Evolutionary conservation across 2,888 invertebrate species (phyloP).

Genomic region (Nebria brevicollis): DNA sequence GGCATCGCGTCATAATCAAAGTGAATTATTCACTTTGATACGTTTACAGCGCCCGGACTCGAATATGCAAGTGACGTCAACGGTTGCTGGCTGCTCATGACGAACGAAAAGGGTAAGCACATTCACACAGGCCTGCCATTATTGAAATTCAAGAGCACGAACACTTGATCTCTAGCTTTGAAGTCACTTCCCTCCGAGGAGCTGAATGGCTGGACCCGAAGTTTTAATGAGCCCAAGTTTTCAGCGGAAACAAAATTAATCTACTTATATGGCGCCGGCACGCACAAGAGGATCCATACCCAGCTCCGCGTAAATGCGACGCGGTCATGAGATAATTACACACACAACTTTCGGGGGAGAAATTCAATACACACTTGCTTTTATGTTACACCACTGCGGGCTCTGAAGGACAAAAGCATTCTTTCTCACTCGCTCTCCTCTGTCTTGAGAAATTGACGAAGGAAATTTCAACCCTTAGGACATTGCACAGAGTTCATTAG

Average conservation of each 20-base stretch:
- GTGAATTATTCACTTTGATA: not conserved
- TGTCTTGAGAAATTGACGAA: not conserved
- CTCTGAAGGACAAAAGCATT: not conserved
- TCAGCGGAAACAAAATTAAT: not conserved
- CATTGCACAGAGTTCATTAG: not conserved
- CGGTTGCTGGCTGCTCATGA: not conserved
- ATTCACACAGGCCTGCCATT: not conserved
- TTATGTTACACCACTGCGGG: not conserved
- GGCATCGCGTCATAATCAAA: not conserved
- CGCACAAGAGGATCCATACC: not conserved
- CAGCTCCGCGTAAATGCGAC: not conserved
- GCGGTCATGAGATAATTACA: not conserved
- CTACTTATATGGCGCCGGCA: not conserved
- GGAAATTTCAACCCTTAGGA: not conserved
- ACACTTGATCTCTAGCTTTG: not conserved
- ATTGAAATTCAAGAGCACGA: not conserved
- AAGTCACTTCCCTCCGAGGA: not conserved
- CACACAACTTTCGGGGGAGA: not conserved
- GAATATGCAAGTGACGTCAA: not conserved
- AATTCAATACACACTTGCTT: not conserved
- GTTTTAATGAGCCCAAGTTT: not conserved
- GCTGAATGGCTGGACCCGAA: not conserved
- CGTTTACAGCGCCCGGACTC: not conserved
- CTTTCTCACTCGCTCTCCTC: not conserved
- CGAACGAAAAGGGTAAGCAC: not conserved